Percentiles rank a stretch among this genome's conserved stretches.
phyloP scores from a whole-genome alignment of 2,797 vertebrate species.

The Malacoctenus gilli region DNA sequence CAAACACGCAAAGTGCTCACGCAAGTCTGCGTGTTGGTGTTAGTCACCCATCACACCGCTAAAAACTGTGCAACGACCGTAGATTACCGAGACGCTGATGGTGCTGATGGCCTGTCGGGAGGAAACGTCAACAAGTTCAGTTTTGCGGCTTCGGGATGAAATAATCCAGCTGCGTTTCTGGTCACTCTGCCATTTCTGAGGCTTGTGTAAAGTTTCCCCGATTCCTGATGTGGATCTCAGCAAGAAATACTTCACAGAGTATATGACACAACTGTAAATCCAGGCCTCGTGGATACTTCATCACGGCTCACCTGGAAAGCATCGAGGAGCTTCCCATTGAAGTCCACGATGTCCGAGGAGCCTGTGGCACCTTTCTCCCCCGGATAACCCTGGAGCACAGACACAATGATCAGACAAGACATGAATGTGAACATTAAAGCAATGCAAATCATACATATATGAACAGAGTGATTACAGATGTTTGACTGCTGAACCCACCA shows the following conservation, averaged over 20 bases:
- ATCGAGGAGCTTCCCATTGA: constrained; percentile 88
- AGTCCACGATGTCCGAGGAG: constrained; percentile 88
- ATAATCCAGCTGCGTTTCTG: constrained; percentile 1
- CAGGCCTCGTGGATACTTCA: neutral
- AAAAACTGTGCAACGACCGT: constrained; percentile 66
- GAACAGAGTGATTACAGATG: neutral
- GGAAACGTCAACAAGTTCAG: constrained; percentile 57
- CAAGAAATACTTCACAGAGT: constrained; percentile 1
- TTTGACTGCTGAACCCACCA: constrained; percentile 52
- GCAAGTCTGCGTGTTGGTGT: constrained; percentile 39
- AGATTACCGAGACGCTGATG: constrained; percentile 82
- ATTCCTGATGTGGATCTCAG: constrained; percentile 6
- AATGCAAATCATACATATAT: neutral
- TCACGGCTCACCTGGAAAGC: constrained; percentile 85
- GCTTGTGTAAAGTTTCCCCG: constrained; percentile 2
- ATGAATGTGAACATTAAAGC: too few species aligned
- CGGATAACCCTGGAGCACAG: constrained; percentile 84
- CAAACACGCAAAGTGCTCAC: constrained; percentile 8
- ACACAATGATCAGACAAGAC: too few species aligned
- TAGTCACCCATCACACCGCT: constrained; percentile 61
- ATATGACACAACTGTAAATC: constrained; percentile 12
- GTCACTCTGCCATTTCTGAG: constrained; percentile 3
- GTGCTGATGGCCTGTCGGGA: constrained; percentile 78
- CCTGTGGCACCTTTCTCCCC: constrained; percentile 87
- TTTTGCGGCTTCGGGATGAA: constrained; percentile 12